These are phyloP conservation scores for Anorthoa munda DNA, from an alignment of 2,888 invertebrate species.

Conservation along the genomic window DNA sequence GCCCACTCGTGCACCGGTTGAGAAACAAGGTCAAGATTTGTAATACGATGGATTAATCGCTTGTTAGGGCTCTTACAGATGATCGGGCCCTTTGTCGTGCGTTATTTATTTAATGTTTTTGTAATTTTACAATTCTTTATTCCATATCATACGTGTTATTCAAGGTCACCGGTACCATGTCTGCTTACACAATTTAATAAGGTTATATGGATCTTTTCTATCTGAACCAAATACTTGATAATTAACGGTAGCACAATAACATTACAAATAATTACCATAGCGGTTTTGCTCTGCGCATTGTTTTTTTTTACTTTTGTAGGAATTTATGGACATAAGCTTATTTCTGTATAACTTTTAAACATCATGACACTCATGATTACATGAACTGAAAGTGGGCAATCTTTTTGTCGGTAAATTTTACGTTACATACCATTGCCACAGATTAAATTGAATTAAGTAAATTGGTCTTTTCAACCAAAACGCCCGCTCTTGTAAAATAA, in stretches of 20 bases:
- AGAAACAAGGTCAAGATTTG: constrained; percentile 75
- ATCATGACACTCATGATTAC: neutral
- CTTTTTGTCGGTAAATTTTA: neutral
- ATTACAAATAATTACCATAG: too few relatives aligned
- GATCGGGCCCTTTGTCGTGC: constrained; percentile 38
- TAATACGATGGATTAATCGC: constrained; percentile 50
- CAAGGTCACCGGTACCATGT: neutral
- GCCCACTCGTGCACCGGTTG: constrained; percentile 66
- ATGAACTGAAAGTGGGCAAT: neutral
- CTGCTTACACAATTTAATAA: too few relatives aligned
- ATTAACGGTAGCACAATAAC: too few relatives aligned
- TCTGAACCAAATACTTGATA: too few relatives aligned
- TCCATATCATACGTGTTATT: neutral
- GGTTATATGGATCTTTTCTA: neutral
- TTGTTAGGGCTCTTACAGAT: constrained; percentile 55
- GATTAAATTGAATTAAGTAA: neutral
- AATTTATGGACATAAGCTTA: too few relatives aligned
- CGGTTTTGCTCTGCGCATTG: too few relatives aligned
- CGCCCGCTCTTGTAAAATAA: constrained; percentile 9
- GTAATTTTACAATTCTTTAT: neutral
- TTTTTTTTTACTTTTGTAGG: too few relatives aligned
- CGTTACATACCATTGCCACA: neutral
- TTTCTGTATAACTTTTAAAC: neutral
- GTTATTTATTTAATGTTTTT: neutral
- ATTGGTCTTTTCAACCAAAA: constrained; percentile 1